A percentile compares a stretch with the other conserved stretches of the same genome.
phyloP scores from a whole-genome alignment of 2,113 vertebrate genomes.

The Prionailurus bengalensis region DNA sequence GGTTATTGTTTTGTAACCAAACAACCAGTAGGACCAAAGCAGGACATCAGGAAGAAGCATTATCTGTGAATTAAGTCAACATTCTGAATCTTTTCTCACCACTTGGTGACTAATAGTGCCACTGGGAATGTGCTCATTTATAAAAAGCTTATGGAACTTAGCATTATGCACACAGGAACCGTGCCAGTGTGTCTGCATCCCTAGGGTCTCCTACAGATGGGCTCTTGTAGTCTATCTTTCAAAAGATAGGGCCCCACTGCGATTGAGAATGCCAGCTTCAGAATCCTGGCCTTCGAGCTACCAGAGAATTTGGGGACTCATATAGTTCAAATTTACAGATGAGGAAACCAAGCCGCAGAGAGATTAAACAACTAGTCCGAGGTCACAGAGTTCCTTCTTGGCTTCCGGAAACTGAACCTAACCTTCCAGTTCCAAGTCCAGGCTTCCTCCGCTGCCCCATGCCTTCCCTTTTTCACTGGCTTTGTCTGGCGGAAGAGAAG shows the following conservation, averaged over 20 bases:
- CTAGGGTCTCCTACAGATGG: background rate
- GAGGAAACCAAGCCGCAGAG: slow-evolving; percentile 29
- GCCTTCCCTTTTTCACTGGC: background rate
- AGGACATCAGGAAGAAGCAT: background rate
- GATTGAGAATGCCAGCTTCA: background rate
- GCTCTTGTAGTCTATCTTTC: background rate
- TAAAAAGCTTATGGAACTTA: background rate
- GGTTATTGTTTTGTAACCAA: background rate
- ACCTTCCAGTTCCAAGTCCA: background rate
- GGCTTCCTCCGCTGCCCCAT: background rate
- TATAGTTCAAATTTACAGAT: slow-evolving; percentile 26
- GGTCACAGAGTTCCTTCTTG: background rate
- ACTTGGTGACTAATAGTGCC: background rate
- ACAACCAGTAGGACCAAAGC: background rate
- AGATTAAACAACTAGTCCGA: background rate
- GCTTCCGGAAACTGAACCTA: background rate
- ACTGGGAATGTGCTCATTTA: background rate
- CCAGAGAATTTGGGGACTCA: background rate
- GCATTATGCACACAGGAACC: background rate
- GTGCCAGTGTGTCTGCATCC: background rate
- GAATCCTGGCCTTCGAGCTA: background rate
- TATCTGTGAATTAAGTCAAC: background rate
- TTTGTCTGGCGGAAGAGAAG: slow-evolving; percentile 40
- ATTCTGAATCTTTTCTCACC: background rate
- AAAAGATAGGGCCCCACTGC: background rate